Percentiles rank a stretch among this genome's conserved stretches.
Conservation (phyloP, 2,888 invertebrate genomes). For the Sesamia inferens region DNA sequence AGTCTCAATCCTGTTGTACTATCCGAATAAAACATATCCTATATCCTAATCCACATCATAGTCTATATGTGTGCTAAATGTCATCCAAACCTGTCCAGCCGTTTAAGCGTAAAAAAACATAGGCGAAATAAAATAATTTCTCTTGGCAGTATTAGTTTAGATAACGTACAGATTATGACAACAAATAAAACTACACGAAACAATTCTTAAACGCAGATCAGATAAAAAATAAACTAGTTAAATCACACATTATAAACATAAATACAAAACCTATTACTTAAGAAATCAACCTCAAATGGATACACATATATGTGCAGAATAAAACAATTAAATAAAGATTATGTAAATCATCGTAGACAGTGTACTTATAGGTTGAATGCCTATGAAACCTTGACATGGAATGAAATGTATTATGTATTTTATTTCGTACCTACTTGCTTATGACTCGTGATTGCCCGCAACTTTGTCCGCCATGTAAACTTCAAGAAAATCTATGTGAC, state of each 20-base stretch:
- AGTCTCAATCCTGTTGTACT: no score
- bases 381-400: conserved; percentile 73
- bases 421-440: conserved; percentile 10
- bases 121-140: no score
- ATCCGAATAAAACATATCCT: no score
- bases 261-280: conserved; percentile 45
- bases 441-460: background rate
- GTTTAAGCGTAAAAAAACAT: no score
- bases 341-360: conserved; percentile 72
- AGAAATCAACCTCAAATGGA: conserved; percentile 65
- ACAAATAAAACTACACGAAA: no score
- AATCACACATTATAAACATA: conserved; percentile 34
- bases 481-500: no score
- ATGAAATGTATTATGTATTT: conserved; percentile 43
- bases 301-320: conserved; percentile 44
- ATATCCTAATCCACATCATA: no score
- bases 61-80: no score
- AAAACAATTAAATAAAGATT: conserved; percentile 79
- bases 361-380: conserved; percentile 63
- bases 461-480: background rate
- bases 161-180: no score
- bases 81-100: no score
- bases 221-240: conserved; percentile 37
- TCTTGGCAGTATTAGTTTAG: no score
- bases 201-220: no score